Percentiles rank a stretch among this genome's conserved stretches.
Evolutionary conservation across 2,797 vertebrate genomes (phyloP).

Genomic region (Rhadinocentrus ornatus): DNA sequence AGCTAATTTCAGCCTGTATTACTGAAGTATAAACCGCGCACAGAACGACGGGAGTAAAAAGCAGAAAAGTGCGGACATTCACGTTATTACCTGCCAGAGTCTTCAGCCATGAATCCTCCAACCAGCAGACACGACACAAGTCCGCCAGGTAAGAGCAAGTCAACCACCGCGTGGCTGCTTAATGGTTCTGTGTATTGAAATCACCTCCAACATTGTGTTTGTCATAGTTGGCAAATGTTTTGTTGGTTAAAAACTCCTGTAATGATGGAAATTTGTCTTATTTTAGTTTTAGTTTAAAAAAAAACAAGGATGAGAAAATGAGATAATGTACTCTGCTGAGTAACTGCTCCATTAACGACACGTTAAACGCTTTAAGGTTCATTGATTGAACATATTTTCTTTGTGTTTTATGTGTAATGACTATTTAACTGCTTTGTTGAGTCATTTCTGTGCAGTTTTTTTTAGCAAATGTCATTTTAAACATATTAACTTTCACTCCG

Average conservation of each 20-base stretch:
- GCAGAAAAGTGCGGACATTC: background rate
- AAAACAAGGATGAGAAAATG: background rate
- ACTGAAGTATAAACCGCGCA: slow-evolving; percentile 70
- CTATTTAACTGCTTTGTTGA: background rate
- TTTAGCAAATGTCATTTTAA: background rate
- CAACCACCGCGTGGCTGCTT: slow-evolving; percentile 1
- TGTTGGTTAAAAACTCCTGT: background rate
- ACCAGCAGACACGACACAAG: slow-evolving; percentile 44
- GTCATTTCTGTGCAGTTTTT: background rate
- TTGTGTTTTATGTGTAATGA: slow-evolving; percentile 11
- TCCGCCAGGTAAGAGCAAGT: slow-evolving; percentile 66
- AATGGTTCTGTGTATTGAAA: background rate
- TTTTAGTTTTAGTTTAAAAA: background rate
- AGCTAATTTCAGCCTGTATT: slow-evolving; percentile 56
- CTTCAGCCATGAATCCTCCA: slow-evolving; percentile 60
- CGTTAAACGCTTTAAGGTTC: background rate
- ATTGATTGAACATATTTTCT: background rate
- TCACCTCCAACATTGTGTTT: background rate
- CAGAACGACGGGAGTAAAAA: background rate
- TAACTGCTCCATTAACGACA: background rate
- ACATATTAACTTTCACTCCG: too few relatives aligned
- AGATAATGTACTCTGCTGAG: background rate
- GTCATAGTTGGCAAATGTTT: background rate
- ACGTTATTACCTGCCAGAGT: slow-evolving; percentile 1
- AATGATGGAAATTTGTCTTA: background rate